These are phyloP conservation scores for Octonoba sinensis DNA, from an alignment of 2,888 invertebrate species.

Conservation along the genomic window DNA sequence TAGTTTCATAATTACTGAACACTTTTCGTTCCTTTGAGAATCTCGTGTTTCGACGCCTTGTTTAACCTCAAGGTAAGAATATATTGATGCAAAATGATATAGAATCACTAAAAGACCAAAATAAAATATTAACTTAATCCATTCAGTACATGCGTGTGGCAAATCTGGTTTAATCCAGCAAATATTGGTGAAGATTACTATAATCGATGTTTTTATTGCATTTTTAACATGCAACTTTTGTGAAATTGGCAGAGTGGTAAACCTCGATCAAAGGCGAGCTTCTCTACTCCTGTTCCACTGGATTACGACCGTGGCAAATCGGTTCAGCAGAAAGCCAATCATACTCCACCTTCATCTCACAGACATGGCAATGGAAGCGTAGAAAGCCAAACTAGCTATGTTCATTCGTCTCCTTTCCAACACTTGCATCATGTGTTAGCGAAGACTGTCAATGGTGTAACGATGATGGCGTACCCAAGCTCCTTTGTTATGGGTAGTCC, in stretches of 20 bases:
- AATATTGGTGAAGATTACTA: no score
- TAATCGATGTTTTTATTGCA: no score
- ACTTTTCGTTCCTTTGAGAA: no score
- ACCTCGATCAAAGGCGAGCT: conserved; percentile 22
- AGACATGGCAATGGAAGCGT: not conserved
- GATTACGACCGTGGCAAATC: conserved; percentile 32
- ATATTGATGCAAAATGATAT: no score
- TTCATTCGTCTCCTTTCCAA: conserved; percentile 23
- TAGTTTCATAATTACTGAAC: no score
- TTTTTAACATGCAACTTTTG: no score
- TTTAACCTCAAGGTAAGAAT: no score
- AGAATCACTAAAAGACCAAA: no score
- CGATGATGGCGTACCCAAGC: conserved; percentile 50
- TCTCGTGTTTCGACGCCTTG: no score
- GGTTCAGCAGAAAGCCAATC: conserved; percentile 4
- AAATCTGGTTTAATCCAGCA: no score
- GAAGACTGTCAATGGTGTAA: conserved; percentile 51
- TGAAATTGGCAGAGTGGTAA: conserved; percentile 27
- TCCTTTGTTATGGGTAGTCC: conserved; percentile 51
- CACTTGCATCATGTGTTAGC: conserved; percentile 49
- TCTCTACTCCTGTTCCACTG: conserved; percentile 10
- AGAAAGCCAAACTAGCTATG: not conserved
- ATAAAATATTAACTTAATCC: no score
- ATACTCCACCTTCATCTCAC: conserved; percentile 1
- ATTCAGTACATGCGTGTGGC: no score